Evolutionary conservation across 2,113 vertebrate species (phyloP).

Genomic region (Turdus rufiventris): DNA sequence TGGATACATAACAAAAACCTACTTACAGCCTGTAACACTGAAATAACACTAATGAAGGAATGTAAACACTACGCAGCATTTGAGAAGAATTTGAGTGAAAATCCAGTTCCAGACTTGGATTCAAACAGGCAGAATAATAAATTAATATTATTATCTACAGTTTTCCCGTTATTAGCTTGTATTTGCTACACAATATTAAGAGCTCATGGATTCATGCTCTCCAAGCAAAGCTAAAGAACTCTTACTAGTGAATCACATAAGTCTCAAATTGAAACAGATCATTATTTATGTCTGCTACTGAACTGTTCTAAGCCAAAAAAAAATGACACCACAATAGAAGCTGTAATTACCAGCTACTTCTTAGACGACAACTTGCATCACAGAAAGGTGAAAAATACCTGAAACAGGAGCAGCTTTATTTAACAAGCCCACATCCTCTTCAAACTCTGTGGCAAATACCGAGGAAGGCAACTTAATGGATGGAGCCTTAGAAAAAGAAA

Average conservation of each 20-base stretch:
- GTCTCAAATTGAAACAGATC: not conserved
- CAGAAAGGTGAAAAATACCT: slow-evolving; percentile 71
- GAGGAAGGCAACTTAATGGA: slow-evolving; percentile 92
- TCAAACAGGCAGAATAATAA: not conserved
- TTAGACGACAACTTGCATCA: not conserved
- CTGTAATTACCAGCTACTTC: not conserved
- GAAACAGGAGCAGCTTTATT: slow-evolving; percentile 97
- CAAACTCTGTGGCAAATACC: slow-evolving; percentile 96
- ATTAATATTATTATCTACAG: not conserved
- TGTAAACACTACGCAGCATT: not conserved
- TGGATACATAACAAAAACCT: not conserved
- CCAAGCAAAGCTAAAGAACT: not conserved
- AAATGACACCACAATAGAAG: rapidly evolving
- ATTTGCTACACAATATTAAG: not conserved
- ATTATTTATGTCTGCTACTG: not conserved
- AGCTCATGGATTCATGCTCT: not conserved
- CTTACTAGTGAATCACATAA: not conserved
- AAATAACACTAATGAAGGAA: not conserved
- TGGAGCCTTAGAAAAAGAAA: slow-evolving; percentile 68
- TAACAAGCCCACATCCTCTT: slow-evolving; percentile 92
- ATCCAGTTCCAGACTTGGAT: not conserved
- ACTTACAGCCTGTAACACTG: not conserved
- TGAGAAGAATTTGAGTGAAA: not conserved
- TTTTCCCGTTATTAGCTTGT: not conserved
- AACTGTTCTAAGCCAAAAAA: not conserved